Evolutionary conservation across 1,140 invertebrate species (phyloP).

Genomic region (Micrasema longulum): DNA sequence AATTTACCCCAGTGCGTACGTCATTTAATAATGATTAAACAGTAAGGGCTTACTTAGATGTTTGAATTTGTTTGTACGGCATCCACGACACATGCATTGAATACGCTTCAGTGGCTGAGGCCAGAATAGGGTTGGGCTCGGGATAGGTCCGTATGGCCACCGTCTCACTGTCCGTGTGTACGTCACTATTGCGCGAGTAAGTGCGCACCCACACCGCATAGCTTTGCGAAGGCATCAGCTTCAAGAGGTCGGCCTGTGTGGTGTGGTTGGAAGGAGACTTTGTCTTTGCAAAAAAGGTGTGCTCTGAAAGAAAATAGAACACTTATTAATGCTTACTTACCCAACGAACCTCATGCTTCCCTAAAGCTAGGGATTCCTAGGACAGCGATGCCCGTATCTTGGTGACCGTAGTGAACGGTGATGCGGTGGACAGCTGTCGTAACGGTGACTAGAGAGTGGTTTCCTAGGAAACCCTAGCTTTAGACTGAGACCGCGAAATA

Average conservation of each 20-base stretch:
- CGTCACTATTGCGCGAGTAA: constrained; percentile 76
- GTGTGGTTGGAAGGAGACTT: constrained; percentile 57
- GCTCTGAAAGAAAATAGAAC: constrained; percentile 56
- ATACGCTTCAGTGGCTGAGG: constrained; percentile 69
- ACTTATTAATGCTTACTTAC: neutral
- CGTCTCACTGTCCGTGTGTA: constrained; percentile 73
- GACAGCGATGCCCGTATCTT: too few relatives aligned
- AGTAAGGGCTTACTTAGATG: constrained; percentile 21
- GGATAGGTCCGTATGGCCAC: constrained; percentile 76
- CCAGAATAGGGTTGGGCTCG: constrained; percentile 73
- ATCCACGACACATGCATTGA: constrained; percentile 75
- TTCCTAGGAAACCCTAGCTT: too few relatives aligned
- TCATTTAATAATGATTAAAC: too few relatives aligned
- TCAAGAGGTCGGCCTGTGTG: constrained; percentile 32
- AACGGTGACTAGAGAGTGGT: too few relatives aligned
- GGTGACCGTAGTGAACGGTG: too few relatives aligned
- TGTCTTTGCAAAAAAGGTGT: constrained; percentile 62
- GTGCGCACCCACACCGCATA: constrained; percentile 79
- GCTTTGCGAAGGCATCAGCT: constrained; percentile 60
- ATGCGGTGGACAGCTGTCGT: too few relatives aligned
- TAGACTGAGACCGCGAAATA: too few relatives aligned
- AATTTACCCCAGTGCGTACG: too few relatives aligned
- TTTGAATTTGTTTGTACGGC: constrained; percentile 54
- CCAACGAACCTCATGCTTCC: too few relatives aligned
- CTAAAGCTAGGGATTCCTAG: too few relatives aligned